Percentiles rank a stretch among this genome's conserved stretches.
phyloP scores from a whole-genome alignment of 2,113 vertebrate genomes.

The Catharus minimus region DNA sequence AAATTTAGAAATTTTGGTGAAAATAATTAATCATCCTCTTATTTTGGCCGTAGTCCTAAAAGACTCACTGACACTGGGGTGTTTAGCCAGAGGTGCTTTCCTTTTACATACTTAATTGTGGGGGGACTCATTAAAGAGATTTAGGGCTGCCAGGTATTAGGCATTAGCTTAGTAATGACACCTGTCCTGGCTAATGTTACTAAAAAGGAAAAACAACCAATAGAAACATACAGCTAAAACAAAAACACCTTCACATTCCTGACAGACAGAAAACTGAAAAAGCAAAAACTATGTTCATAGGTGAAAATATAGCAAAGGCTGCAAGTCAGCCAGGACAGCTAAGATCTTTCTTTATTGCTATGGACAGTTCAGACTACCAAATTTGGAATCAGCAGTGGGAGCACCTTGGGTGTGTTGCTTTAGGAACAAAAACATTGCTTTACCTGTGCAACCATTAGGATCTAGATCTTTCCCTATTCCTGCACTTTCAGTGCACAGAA shows the following conservation, averaged over 20 bases:
- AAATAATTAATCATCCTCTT: neutral
- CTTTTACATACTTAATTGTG: neutral
- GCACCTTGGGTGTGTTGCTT: neutral
- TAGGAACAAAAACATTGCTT: neutral
- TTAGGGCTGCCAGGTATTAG: neutral
- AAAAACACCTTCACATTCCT: neutral
- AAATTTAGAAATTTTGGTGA: neutral
- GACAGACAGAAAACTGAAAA: neutral
- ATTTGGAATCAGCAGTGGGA: neutral
- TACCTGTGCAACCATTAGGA: neutral
- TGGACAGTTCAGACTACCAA: neutral
- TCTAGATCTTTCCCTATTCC: neutral
- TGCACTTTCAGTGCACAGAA: neutral
- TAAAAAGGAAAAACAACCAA: neutral
- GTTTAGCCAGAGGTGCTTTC: neutral
- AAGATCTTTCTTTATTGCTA: neutral
- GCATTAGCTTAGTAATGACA: neutral
- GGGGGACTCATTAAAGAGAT: neutral
- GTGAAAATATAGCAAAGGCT: neutral
- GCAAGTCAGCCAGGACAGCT: neutral
- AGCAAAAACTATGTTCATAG: neutral
- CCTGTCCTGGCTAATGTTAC: neutral
- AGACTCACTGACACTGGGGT: neutral
- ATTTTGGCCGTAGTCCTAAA: neutral
- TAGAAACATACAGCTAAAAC: neutral